phyloP scores from a whole-genome alignment of 2,113 vertebrate species.

The Desmodus rotundus region DNA sequence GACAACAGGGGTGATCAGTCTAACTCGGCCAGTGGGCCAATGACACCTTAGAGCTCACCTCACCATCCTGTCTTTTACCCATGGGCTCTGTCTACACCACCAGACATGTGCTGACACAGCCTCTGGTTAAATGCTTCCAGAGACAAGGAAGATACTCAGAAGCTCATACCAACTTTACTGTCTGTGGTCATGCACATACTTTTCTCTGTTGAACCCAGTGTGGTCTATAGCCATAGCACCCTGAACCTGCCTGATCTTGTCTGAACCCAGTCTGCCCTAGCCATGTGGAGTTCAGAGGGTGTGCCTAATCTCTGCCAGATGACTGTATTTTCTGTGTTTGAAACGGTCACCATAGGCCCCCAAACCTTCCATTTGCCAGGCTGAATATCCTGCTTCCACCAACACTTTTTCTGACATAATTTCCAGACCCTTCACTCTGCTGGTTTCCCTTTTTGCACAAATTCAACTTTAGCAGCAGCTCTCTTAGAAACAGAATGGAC shows the following conservation, averaged over 20 bases:
- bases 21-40: fast-evolving
- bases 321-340: neutral
- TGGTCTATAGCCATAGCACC: neutral
- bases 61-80: fast-evolving
- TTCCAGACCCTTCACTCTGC: neutral
- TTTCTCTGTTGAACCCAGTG: neutral
- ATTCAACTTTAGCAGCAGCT: neutral
- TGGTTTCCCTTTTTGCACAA: neutral
- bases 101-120: neutral
- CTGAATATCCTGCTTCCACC: neutral
- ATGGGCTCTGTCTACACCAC: neutral
- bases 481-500: neutral
- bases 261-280: neutral
- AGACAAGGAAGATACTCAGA: neutral
- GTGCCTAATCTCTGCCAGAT: neutral
- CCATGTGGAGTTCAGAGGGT: neutral
- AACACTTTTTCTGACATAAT: neutral
- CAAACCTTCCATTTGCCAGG: neutral
- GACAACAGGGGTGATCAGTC: fast-evolving
- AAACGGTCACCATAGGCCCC: neutral
- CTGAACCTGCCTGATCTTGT: too few species aligned
- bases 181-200: fast-evolving
- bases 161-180: neutral
- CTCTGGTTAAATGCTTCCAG: neutral
- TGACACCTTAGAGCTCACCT: fast-evolving